These are phyloP conservation scores for Clusia tigrina DNA, from an alignment of 2,888 invertebrate species.

Conservation along the genomic window DNA sequence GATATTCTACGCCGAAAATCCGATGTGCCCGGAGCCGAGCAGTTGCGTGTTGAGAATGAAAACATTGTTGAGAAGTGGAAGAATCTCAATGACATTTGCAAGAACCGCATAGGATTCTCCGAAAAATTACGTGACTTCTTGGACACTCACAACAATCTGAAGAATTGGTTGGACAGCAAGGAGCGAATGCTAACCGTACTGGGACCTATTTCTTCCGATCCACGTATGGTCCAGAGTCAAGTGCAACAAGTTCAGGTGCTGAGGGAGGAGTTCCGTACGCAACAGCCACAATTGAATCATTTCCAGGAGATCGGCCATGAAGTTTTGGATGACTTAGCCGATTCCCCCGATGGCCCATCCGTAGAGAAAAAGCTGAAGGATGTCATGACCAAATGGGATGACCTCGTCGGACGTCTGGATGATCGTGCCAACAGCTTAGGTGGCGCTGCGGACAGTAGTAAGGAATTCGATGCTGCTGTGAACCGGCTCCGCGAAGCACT, in stretches of 20 bases:
- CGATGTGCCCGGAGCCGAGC: slow-evolving; percentile 83
- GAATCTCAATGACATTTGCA: slow-evolving; percentile 83
- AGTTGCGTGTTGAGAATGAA: slow-evolving; percentile 83
- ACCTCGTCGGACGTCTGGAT: slow-evolving; percentile 80
- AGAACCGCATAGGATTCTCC: slow-evolving; percentile 68
- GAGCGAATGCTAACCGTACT: slow-evolving; percentile 95
- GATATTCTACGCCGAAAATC: slow-evolving; percentile 87
- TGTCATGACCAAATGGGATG: slow-evolving; percentile 81
- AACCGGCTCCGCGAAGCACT: slow-evolving; percentile 85
- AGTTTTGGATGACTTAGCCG: slow-evolving; percentile 71
- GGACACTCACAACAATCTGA: slow-evolving; percentile 84
- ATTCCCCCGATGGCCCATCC: slow-evolving; percentile 71
- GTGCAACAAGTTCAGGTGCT: slow-evolving; percentile 94
- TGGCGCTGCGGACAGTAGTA: slow-evolving; percentile 90
- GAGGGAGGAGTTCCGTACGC: slow-evolving; percentile 92
- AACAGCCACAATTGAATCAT: slow-evolving; percentile 89
- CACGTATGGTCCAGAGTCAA: slow-evolving; percentile 94
- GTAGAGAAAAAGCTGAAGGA: slow-evolving; percentile 77
- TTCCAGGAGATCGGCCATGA: slow-evolving; percentile 82
- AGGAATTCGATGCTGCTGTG: slow-evolving; percentile 90
- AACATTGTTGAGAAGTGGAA: slow-evolving; percentile 86
- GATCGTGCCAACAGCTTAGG: slow-evolving; percentile 89
- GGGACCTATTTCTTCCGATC: slow-evolving; percentile 95
- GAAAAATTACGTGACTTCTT: slow-evolving; percentile 92
- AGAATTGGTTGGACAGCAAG: slow-evolving; percentile 89